Evolutionary conservation across 2,888 invertebrate species (phyloP), one percentile per base, ranked within the genome.

Genomic region (Leptarthrus brevirostris): DNA sequence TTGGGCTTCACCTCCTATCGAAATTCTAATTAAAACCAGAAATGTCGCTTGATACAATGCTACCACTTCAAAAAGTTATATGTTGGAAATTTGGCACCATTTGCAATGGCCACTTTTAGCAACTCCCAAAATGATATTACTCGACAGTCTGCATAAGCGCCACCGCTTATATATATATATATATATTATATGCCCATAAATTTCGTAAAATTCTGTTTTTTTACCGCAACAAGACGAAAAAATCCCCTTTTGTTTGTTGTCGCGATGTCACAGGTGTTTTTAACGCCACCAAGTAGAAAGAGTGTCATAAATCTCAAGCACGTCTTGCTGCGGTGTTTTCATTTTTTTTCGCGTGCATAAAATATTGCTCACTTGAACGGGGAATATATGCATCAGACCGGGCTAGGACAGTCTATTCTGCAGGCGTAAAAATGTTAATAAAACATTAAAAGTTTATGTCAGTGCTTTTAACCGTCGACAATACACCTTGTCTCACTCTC

Each of bases 181-280:
- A 30, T 30, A 30, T 30, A 30, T 30, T 30, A 30, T 30, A 30
- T 30, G 8, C 8, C 3, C 8, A 30, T 30, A 30, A 40, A 40
- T 40, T 40, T 12, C n/a, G 12, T n/a, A 6, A 12, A 40, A 40
- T 12, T 8, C 12, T 40, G 30, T 30, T 40, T 40, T 40, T 40
- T 12, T 12, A 6, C 3, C 12, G n/a, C 8, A 40, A 40, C 40
- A 40, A 40, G 8, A 30, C 3, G 4, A n/a, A 40, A 40, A 40
- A 12, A 26, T 64, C 47, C 64, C 64, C 64, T 64, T 40, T 58
- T 64, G 64, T 64, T 40, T 40, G 64, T 22, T 44, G 64, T 64
- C 64, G 64, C 64, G 64, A 24, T 64, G 70, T 40, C 70, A 71
- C 70, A 71, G 70, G 70, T 71, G 70, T 30, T 54, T 71, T 71